These are phyloP conservation scores for Euphydryas editha DNA, from an alignment of 2,888 invertebrate species.

Conservation along the genomic window DNA sequence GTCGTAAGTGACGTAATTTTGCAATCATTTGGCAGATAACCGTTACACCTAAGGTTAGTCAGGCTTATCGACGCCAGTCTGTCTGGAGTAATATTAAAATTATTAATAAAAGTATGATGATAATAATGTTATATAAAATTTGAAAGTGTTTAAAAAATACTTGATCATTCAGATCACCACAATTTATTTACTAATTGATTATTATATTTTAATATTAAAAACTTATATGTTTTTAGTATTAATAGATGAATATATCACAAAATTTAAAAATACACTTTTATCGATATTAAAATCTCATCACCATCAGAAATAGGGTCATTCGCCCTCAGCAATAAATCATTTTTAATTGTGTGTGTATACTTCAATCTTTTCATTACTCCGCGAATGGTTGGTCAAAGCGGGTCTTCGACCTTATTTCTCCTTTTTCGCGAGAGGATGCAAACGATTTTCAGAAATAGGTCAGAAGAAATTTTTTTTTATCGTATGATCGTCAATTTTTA, in stretches of 20 bases:
- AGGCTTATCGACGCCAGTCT: conserved; percentile 42
- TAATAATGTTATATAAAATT: neutral
- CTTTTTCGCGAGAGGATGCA: conserved; percentile 58
- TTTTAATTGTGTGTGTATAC: conserved; percentile 79
- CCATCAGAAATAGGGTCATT: conserved; percentile 75
- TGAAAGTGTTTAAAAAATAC: neutral
- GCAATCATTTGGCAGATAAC: conserved; percentile 16
- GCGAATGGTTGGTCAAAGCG: conserved; percentile 39
- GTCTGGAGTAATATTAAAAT: conserved; percentile 41
- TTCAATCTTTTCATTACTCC: conserved; percentile 70
- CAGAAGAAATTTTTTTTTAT: conserved; percentile 58
- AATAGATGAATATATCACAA: neutral
- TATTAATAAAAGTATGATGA: conserved; percentile 1
- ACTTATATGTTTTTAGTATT: no score
- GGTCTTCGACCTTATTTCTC: conserved; percentile 63
- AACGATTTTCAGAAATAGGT: conserved; percentile 67
- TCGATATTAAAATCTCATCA: conserved; percentile 51
- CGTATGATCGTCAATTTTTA: conserved; percentile 40
- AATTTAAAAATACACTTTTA: conserved; percentile 5
- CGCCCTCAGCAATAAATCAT: conserved; percentile 78
- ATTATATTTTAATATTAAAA: neutral
- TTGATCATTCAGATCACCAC: no score
- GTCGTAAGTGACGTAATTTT: neutral
- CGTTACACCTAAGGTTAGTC: conserved; percentile 17
- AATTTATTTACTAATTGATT: no score